Evolutionary conservation across 2,888 invertebrate genomes (phyloP), one percentile per base, ranked within the genome.

Genomic region (Yponomeuta evonymella): DNA sequence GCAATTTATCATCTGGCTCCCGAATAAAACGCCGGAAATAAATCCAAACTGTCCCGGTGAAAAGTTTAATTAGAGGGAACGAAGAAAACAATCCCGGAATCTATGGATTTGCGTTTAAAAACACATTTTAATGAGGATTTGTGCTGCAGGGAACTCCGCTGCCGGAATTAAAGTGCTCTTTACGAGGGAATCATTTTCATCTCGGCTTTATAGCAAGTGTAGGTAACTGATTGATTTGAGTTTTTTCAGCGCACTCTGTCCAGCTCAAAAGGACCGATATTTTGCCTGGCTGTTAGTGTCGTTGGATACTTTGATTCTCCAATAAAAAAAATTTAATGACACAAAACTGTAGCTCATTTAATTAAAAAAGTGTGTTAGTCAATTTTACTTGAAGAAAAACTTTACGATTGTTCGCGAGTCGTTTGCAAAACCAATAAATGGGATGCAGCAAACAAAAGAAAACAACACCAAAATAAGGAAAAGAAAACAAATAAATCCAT

Each of bases 1-100:
- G 80, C 80, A 86, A 86, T 90, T 89, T 88, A 87, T 89, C 89
- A 90, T 87, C 83, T 82, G 79, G 80, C 83, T 85, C 87, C 87
- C 86, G 87, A 89, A 89, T 88, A 86, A 87, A 86, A 84, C 83
- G 30, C n/a, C 36, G 48, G 33, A 33, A 67, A 48, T 67, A 67
- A 67, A 67, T 67, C 36, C n/a, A 43, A 43, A 67, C 43, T 67
- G 67, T 67, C 67, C 51, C 67, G 67, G 67, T n/a, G 36, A 23
- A 33, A 67, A 48, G 67, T 48, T 36, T 67, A 48, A 67, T 67
- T 67, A 67, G 43, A 43, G 67, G 29, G 67, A n/a, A 67, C 65
- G 23, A 67, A 67, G 67, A 67, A 67, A 67, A 67, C 12, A 67
- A 12, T 36, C 33, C 65, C 65, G 29, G 65, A 33, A 23, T 65